Evolutionary conservation across 2,113 vertebrate species (phyloP).

Genomic region (Nyctereutes procyonoides): DNA sequence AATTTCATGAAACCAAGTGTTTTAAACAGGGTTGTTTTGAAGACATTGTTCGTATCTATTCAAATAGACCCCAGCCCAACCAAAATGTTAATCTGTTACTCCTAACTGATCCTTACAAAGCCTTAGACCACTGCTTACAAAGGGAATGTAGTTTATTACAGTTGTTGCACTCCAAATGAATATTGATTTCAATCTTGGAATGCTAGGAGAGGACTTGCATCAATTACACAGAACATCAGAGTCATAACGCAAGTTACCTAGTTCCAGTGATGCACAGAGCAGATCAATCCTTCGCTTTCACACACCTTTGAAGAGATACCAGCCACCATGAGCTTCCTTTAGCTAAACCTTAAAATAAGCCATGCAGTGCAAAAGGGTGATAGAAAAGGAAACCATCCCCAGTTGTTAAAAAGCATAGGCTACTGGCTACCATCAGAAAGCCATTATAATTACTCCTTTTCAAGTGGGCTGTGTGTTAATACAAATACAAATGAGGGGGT

Average conservation of each 20-base stretch:
- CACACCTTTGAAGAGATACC: conserved; percentile 80
- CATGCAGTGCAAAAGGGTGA: conserved; percentile 82
- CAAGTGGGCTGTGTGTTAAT: conserved; percentile 86
- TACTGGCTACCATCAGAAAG: conserved; percentile 80
- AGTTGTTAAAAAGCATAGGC: conserved; percentile 78
- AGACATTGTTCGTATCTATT: conserved; percentile 72
- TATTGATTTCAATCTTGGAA: conserved; percentile 90
- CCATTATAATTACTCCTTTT: conserved; percentile 89
- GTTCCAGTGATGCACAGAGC: conserved; percentile 84
- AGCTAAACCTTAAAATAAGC: conserved; percentile 86
- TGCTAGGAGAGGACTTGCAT: conserved; percentile 87
- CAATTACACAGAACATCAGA: conserved; percentile 89
- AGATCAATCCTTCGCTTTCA: conserved; percentile 87
- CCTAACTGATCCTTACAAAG: conserved; percentile 82
- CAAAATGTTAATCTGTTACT: conserved; percentile 78
- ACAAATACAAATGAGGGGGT: conserved; percentile 85
- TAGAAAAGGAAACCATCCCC: conserved; percentile 84
- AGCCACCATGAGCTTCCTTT: conserved; percentile 84
- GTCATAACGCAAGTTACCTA: conserved; percentile 86
- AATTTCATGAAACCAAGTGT: conserved; percentile 60
- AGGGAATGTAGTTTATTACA: conserved; percentile 87
- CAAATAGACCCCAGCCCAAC: conserved; percentile 71
- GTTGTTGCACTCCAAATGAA: conserved; percentile 88
- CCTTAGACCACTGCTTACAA: conserved; percentile 82
- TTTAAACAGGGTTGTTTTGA: conserved; percentile 73